These are phyloP conservation scores for Peromyscus nudipes DNA, from an alignment of 2,797 vertebrate species.

Conservation along the genomic window DNA sequence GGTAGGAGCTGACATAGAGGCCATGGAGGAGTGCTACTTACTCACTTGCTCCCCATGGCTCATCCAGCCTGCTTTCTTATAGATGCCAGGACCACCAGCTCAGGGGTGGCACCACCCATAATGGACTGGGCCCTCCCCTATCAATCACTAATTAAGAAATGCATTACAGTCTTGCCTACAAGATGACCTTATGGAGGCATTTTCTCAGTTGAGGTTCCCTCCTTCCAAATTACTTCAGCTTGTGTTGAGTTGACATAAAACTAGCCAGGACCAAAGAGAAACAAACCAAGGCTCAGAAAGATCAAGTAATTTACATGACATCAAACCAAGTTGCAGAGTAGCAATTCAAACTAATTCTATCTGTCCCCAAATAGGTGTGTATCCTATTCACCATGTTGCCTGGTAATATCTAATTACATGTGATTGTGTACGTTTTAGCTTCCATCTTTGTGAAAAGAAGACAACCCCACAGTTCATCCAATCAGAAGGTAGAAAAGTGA, in stretches of 20 bases:
- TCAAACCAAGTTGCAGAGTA: background rate
- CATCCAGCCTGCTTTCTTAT: background rate
- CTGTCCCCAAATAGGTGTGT: background rate
- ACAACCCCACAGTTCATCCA: background rate
- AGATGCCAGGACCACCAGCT: background rate
- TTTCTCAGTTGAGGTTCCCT: background rate
- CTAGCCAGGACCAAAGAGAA: background rate
- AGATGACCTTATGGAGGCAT: background rate
- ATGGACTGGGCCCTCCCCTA: background rate
- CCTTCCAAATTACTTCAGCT: background rate
- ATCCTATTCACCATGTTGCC: accelerated
- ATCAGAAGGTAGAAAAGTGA: background rate
- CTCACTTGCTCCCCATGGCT: background rate
- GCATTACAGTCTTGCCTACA: background rate
- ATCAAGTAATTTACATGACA: background rate
- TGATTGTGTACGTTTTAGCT: background rate
- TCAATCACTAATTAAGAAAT: background rate
- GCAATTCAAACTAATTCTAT: background rate
- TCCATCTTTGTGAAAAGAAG: background rate
- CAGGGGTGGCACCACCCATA: background rate
- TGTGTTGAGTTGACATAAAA: background rate
- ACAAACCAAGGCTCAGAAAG: conserved; percentile 25
- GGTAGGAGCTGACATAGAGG: background rate
- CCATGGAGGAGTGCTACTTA: background rate
- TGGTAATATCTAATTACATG: background rate